Base-by-base conservation (phyloP, 2,888 invertebrate genomes). In the Gastracanthus pulcherrimus region DNA sequence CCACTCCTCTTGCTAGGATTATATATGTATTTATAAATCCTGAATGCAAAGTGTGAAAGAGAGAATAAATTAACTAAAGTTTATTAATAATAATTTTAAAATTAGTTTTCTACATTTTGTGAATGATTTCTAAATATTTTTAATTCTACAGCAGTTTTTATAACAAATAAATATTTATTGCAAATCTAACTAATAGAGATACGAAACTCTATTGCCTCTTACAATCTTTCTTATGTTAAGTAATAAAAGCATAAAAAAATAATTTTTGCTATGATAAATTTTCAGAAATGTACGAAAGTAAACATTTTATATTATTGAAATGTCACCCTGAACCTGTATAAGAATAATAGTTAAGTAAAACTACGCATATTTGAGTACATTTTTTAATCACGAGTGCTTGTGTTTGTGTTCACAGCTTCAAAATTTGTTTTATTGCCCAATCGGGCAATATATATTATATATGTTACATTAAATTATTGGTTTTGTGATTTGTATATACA, bases 301-400 rank as follows among this genome's bases (percentile, higher is more conserved):
- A 72, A 45, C 74, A 62, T 80, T 80, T 62, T 80, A 60, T 72
- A 79, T 74, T 60, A 72, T 60, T 34, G 23, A 72, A 70, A 80
- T 75, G 75, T 69, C 23, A 70, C 31, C 66, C 76, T 48, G 71
- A 66, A 71, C 71, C 76, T 71, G 76, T 69, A 74, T 74, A 77
- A 71, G 48, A 78, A 41, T 77, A 55, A 55, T 78, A 81, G 81
- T 75, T 81, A 81, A 74, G 81, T 81, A 81, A 81, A 69, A 55
- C 26, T 72, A 23, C 36, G 34, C 74, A 31, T 78, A 55, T 55
- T 62, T 74, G 55, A 76, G 41, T 66, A 62, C 34, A 76, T 77
- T 78, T 67, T 81, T 64, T n/a, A 77, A 74, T 78, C 81, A 81
- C 81, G 74, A 77, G 77, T 78, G 74, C 62, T 70, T 78, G 77